phyloP scores from a whole-genome alignment of 2,113 vertebrate species.

The Loxodonta africana region DNA sequence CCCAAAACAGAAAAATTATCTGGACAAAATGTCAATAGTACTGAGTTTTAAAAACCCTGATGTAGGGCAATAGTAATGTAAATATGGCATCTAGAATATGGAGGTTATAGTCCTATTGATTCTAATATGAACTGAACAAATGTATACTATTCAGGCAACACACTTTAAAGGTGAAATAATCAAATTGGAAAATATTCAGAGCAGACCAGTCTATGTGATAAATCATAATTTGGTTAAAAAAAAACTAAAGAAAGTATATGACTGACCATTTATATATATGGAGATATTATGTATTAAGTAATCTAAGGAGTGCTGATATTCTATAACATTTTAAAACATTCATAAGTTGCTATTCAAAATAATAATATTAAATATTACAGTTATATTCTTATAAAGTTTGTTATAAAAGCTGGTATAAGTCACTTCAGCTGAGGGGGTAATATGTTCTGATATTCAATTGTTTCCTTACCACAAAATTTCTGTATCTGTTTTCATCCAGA shows the following conservation, averaged over 20 bases:
- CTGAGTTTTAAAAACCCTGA: neutral
- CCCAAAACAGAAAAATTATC: neutral
- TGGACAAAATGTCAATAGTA: neutral
- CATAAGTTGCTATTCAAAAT: neutral
- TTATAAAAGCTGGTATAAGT: neutral
- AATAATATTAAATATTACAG: neutral
- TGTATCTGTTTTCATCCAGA: neutral
- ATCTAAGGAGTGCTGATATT: neutral
- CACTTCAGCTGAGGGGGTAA: neutral
- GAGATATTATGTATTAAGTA: neutral
- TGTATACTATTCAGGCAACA: neutral
- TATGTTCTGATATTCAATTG: constrained; percentile 10
- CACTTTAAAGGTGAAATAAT: neutral
- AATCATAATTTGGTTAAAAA: neutral
- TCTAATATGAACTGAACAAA: neutral
- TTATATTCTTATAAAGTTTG: neutral
- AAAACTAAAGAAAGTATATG: neutral
- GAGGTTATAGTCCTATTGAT: neutral
- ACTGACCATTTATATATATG: neutral
- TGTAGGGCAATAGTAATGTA: neutral
- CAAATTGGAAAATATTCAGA: neutral
- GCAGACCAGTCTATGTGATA: neutral
- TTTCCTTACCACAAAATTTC: constrained; percentile 7
- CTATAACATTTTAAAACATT: neutral
- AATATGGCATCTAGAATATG: neutral